Evolutionary conservation across 1,140 invertebrate species (phyloP).

Genomic region (Anastatus disparis): DNA sequence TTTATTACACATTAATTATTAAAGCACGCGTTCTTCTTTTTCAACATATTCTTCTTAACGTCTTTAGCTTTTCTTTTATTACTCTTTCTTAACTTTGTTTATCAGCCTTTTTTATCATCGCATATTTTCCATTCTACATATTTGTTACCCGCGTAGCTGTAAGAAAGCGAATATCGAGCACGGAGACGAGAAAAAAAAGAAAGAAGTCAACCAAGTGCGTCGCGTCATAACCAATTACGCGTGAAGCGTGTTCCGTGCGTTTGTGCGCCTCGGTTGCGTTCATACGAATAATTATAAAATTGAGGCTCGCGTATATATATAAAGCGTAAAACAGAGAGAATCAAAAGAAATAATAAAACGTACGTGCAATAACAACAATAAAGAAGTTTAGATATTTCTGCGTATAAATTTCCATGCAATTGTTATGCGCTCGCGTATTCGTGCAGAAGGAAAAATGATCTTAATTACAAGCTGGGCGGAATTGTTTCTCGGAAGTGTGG

Average conservation of each 20-base stretch:
- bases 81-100: no score
- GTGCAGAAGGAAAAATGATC: background rate
- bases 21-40: no score
- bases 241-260: no score
- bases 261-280: background rate
- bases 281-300: slow-evolving; percentile 34
- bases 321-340: no score
- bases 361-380: slow-evolving; percentile 6
- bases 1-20: no score
- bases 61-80: no score
- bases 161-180: background rate
- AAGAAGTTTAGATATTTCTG: background rate
- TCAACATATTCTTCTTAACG: no score
- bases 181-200: background rate
- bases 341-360: no score
- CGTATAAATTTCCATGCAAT: slow-evolving; percentile 16
- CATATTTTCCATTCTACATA: no score
- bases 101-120: no score
- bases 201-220: slow-evolving; percentile 19
- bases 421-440: no score
- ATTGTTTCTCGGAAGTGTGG: slow-evolving; percentile 10
- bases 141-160: no score
- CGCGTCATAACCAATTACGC: slow-evolving; percentile 26
- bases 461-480: slow-evolving; percentile 1
- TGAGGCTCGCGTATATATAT: background rate